Evolutionary conservation across 2,888 invertebrate genomes (phyloP), one percentile per base, ranked within the genome.

Genomic region (Catocala nupta): DNA sequence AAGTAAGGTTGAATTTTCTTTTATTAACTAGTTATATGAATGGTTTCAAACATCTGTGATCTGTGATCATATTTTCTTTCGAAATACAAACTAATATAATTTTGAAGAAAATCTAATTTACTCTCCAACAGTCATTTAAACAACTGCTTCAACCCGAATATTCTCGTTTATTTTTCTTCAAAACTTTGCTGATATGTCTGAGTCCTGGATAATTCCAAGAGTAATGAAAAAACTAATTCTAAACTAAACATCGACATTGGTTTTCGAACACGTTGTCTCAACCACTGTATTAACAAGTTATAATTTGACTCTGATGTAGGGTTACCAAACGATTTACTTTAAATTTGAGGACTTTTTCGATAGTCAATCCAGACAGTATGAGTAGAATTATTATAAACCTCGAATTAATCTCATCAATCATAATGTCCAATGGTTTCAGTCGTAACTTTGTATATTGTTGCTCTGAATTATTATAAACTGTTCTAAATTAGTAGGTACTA

Each of bases 211-310:
- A 63, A 68, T 57, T 68, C 65, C 54, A 12, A 55, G 39, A 63
- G 58, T 77, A 71, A 70, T 76, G 77, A 78, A 78, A 70, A 73
- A 77, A 73, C 74, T 76, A 71, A 70, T 76, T 71, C 56, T 53
- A 65, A 65, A 68, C 65, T 68, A 70, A 73, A 68, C 62, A 68
- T 63, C 61, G 68, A 75, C 45, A 54, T 65, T 58, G 77, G 71
- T 72, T 59, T 54, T 47, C 43, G 62, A 68, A 66, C 73, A 77
- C 75, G 70, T 76, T 47, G 77, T 75, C 65, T 47, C 58, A 6
- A 51, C 75, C 61, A 63, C 63, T 64, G 54, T 65, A 70, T 79
- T 76, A 73, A 74, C 70, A 81, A 76, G 69, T 68, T 78, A 63
- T 81, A 74, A 77, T 76, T 76, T 75, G 72, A 71, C 65, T 75